Evolutionary conservation across 2,113 vertebrate genomes (phyloP).

Genomic region (Sceloporus tristichus): DNA sequence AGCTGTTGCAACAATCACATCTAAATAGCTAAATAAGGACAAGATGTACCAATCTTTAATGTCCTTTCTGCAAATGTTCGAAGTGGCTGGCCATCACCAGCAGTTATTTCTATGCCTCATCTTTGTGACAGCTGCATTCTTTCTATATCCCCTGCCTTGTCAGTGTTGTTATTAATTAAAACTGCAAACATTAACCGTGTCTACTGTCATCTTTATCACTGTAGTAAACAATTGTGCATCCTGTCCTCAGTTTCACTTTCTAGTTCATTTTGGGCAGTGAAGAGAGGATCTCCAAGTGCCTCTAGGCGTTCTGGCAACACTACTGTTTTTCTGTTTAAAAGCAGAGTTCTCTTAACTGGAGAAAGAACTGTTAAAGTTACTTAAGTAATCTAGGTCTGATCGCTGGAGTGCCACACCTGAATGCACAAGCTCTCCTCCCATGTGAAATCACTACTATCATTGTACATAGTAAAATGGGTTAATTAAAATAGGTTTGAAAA

Average conservation of each 20-base stretch:
- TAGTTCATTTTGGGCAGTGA: not conserved
- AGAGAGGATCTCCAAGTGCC: conserved; percentile 25
- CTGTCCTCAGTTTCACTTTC: conserved; percentile 17
- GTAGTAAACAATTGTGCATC: fast-evolving
- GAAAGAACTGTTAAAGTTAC: not conserved
- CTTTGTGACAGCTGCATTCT: conserved; percentile 28
- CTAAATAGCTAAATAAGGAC: fast-evolving
- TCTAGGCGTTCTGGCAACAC: conserved; percentile 59
- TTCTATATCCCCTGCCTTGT: conserved; percentile 52
- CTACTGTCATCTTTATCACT: conserved; percentile 16
- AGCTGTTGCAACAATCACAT: not conserved
- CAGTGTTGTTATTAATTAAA: not conserved
- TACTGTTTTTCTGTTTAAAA: conserved; percentile 63
- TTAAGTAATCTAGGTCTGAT: conserved; percentile 49
- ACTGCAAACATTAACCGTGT: conserved; percentile 47
- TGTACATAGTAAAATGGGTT: conserved; percentile 23
- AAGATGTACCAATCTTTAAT: not conserved
- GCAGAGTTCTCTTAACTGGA: conserved; percentile 68
- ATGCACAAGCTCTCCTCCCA: conserved; percentile 5
- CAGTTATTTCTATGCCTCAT: not conserved
- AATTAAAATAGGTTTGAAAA: conserved; percentile 5
- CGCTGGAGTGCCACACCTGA: conserved; percentile 33
- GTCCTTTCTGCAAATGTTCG: not conserved
- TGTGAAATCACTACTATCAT: not conserved
- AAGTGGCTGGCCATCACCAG: not conserved